A percentile compares a stretch with the other conserved stretches of the same genome.
phyloP scores from a whole-genome alignment of 2,113 vertebrate genomes.

The Lates calcarifer region DNA sequence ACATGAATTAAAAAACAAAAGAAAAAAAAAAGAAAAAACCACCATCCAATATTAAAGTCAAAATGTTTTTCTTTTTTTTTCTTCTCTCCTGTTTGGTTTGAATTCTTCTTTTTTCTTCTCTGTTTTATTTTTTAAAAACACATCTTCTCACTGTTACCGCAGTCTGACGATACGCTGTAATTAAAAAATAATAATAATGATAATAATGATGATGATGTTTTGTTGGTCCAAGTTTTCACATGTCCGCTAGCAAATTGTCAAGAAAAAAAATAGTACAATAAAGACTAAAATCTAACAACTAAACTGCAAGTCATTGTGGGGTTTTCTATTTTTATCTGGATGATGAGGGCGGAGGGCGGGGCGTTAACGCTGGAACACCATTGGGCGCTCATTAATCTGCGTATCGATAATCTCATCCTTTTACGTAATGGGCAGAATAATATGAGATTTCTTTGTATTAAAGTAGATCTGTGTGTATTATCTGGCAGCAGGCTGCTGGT shows the following conservation, averaged over 20 bases:
- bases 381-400: conserved; percentile 73
- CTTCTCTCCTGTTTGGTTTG: conserved; percentile 56
- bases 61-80: conserved; percentile 38
- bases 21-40: conserved; percentile 58
- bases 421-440: conserved; percentile 74
- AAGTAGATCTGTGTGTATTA: conserved; percentile 60
- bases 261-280: conserved; percentile 80
- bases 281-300: conserved; percentile 83
- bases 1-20: conserved; percentile 78
- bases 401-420: conserved; percentile 78
- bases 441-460: conserved; percentile 71
- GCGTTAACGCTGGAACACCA: conserved; percentile 18
- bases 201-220: conserved; percentile 75
- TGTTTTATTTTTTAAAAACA: conserved; percentile 69
- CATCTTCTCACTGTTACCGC: conserved; percentile 73
- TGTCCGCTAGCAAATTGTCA: conserved; percentile 82
- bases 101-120: conserved; percentile 37
- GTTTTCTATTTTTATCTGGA: conserved; percentile 46
- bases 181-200: conserved; percentile 58
- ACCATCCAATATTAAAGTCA: conserved; percentile 70
- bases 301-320: conserved; percentile 48
- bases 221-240: conserved; percentile 81
- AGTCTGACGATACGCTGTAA: conserved; percentile 76
- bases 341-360: conserved; percentile 10
- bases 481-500: conserved; percentile 34